Conservation (phyloP, 2,797 vertebrate species). For the Enteromius argenteus region DNA sequence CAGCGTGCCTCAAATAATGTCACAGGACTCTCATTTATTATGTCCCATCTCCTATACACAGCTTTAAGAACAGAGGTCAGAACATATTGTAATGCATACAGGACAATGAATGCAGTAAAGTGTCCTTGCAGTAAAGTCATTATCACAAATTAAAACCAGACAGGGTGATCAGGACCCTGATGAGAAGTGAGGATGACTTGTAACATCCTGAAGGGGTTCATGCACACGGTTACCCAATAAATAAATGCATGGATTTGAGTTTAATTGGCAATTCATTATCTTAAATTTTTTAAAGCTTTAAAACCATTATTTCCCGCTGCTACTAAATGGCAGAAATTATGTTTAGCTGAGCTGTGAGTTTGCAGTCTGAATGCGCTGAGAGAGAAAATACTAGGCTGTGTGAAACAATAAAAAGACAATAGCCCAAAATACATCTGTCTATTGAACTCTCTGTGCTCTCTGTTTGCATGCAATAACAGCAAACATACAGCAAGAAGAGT, state of each 20-base stretch:
- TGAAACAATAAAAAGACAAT: background rate
- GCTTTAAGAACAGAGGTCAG: conserved; percentile 11
- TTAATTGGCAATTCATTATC: background rate
- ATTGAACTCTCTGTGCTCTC: background rate
- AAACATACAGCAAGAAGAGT: background rate
- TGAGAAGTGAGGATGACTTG: background rate
- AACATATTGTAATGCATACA: background rate
- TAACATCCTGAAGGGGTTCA: background rate
- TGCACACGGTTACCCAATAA: background rate
- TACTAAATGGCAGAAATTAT: background rate
- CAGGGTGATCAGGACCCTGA: background rate
- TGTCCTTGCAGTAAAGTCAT: conserved; percentile 13
- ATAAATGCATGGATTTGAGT: background rate
- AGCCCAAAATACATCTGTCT: background rate
- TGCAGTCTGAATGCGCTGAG: background rate
- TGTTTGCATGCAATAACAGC: background rate
- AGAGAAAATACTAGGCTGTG: background rate
- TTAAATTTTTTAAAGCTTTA: no score
- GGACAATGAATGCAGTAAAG: background rate
- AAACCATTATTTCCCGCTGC: background rate
- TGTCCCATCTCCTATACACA: background rate
- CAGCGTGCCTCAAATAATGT: conserved; percentile 39
- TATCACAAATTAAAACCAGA: background rate
- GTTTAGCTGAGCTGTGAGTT: background rate
- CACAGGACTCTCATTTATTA: conserved; percentile 22